phyloP scores from a whole-genome alignment of 1,140 invertebrate species.

The Drosophila lowei region DNA sequence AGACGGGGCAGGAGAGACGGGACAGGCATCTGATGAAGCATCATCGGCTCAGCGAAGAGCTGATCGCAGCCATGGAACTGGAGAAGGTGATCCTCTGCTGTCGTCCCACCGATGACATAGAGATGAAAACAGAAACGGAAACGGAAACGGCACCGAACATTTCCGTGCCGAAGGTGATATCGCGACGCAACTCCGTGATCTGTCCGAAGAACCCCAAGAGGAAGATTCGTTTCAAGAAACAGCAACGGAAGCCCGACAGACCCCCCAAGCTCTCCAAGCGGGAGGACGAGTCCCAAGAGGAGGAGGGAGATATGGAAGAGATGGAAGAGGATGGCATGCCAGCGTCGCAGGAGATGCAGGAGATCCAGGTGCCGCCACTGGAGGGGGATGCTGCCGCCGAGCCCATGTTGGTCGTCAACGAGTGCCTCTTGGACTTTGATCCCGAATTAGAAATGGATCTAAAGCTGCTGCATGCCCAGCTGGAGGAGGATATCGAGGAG shows the following conservation, averaged over 20 bases:
- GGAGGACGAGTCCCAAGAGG: neutral
- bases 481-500: neutral
- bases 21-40: conserved; percentile 84
- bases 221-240: neutral
- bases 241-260: neutral
- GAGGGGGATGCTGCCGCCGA: conserved; percentile 20
- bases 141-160: no score
- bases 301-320: neutral
- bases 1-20: conserved; percentile 84
- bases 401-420: conserved; percentile 45
- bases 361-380: conserved; percentile 3
- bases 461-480: neutral
- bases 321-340: neutral
- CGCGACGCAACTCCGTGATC: no score
- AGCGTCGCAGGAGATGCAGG: neutral
- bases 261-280: neutral
- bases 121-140: neutral
- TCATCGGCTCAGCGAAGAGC: conserved; percentile 68
- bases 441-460: conserved; percentile 1
- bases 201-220: conserved; percentile 1
- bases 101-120: neutral
- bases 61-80: neutral
- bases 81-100: conserved; percentile 34
- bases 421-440: conserved; percentile 38
- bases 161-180: no score